A percentile compares a stretch with the other conserved stretches of the same genome.
Evolutionary conservation across 2,888 invertebrate species (phyloP).

Genomic region (Lepidonotus clava): DNA sequence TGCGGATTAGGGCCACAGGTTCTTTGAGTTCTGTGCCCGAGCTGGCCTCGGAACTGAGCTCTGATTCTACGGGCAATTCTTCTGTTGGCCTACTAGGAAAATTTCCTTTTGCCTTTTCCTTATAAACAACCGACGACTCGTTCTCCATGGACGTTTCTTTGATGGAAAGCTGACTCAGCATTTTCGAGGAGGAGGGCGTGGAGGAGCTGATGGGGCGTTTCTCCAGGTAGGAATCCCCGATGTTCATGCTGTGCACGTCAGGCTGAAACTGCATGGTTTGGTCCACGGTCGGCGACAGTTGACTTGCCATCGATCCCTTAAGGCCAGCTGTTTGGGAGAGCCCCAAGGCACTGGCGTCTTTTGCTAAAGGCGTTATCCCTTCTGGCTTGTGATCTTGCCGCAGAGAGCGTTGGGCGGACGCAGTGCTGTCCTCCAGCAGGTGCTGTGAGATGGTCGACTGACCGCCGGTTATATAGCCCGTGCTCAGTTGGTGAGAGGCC

Average conservation of each 20-base stretch:
- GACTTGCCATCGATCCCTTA: background rate
- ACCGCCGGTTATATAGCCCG: too few species aligned
- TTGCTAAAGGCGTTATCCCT: too few species aligned
- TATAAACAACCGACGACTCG: background rate
- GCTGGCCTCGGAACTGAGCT: background rate
- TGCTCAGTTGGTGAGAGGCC: too few species aligned
- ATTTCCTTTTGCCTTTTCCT: too few species aligned
- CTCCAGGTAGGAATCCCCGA: slow-evolving; percentile 49
- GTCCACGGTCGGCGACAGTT: background rate
- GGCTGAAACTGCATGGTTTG: slow-evolving; percentile 44
- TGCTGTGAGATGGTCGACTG: background rate
- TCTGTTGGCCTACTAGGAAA: background rate
- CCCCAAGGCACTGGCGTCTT: background rate
- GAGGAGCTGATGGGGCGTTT: slow-evolving; percentile 39
- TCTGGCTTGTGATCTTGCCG: background rate
- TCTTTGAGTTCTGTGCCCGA: background rate
- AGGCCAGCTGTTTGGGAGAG: background rate
- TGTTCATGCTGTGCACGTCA: background rate
- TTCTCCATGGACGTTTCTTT: background rate
- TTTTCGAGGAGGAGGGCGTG: slow-evolving; percentile 21
- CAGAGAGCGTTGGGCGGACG: background rate
- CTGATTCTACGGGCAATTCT: background rate
- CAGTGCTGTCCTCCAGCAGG: background rate
- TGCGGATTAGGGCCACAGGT: background rate
- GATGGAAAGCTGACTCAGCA: background rate